phyloP scores from a whole-genome alignment of 2,888 invertebrate genomes.

The Acrocera orbiculus region DNA sequence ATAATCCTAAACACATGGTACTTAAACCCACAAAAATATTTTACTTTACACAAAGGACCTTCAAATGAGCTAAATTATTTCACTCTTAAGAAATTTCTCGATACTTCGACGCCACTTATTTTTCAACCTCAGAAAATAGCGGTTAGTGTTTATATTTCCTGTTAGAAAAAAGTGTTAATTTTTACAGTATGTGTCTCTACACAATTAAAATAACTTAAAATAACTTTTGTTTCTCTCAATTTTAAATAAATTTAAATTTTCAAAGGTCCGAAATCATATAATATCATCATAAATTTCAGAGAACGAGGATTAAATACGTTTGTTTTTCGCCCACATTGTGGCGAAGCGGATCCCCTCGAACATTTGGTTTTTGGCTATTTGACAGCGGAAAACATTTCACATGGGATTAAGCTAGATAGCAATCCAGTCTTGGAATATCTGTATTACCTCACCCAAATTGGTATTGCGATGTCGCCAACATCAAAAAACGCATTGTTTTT shows the following conservation, averaged over 20 bases:
- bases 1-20: too few species aligned
- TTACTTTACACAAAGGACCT: too few species aligned
- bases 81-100: too few species aligned
- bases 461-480: conserved; percentile 97
- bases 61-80: too few species aligned
- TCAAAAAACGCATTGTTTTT: conserved; percentile 97
- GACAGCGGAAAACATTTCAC: conserved; percentile 96
- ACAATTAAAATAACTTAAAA: too few species aligned
- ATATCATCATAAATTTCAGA: conserved; percentile 29
- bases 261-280: conserved; percentile 56
- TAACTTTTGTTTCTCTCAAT: too few species aligned
- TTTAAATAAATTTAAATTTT: conserved; percentile 88
- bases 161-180: too few species aligned
- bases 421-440: conserved; percentile 95
- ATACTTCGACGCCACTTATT: too few species aligned
- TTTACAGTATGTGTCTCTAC: too few species aligned
- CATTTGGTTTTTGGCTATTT: conserved; percentile 94
- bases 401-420: conserved; percentile 88
- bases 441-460: conserved; percentile 93
- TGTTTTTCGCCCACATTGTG: conserved; percentile 91
- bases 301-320: conserved; percentile 87
- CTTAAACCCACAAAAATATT: too few species aligned
- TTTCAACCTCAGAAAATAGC: too few species aligned
- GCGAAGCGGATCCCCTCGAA: conserved; percentile 95
- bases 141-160: too few species aligned